Percentiles rank a stretch among this genome's conserved stretches.
These are phyloP conservation scores for Hyphantria cunea DNA, from an alignment of 1,140 invertebrate species.

Conservation along the genomic window DNA sequence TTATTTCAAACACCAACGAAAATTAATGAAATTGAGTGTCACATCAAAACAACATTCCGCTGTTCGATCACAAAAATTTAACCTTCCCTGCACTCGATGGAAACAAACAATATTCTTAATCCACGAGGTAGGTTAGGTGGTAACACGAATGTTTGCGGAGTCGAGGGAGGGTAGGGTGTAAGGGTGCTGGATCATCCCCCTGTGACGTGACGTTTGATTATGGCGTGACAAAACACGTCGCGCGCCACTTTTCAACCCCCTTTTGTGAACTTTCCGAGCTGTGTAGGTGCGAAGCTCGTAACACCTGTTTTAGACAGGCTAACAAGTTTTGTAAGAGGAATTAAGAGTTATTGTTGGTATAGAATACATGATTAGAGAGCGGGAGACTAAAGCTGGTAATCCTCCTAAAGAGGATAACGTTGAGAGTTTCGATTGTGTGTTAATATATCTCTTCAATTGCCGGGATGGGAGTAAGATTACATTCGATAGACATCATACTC, in stretches of 20 bases:
- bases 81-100: constrained; percentile 12
- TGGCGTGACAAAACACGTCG: constrained; percentile 52
- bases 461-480: too few relatives aligned
- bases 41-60: neutral
- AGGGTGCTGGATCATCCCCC: constrained; percentile 25
- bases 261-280: constrained; percentile 16
- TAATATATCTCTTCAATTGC: too few relatives aligned
- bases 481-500: too few relatives aligned
- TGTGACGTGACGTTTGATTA: constrained; percentile 54
- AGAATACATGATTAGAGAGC: neutral
- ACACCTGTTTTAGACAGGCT: constrained; percentile 22
- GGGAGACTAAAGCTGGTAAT: too few relatives aligned
- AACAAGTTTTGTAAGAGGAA: constrained; percentile 8
- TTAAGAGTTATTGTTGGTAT: neutral
- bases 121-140: constrained; percentile 35
- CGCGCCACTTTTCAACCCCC: constrained; percentile 21
- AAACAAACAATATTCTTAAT: constrained; percentile 38
- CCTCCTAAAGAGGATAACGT: too few relatives aligned
- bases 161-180: constrained; percentile 15
- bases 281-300: constrained; percentile 7
- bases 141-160: constrained; percentile 36
- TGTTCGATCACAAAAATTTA: constrained; percentile 7
- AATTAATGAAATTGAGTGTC: too few relatives aligned
- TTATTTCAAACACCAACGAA: too few relatives aligned
- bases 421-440: too few relatives aligned